Conservation (phyloP, 2,888 invertebrate genomes). For the Eurois occulta region DNA sequence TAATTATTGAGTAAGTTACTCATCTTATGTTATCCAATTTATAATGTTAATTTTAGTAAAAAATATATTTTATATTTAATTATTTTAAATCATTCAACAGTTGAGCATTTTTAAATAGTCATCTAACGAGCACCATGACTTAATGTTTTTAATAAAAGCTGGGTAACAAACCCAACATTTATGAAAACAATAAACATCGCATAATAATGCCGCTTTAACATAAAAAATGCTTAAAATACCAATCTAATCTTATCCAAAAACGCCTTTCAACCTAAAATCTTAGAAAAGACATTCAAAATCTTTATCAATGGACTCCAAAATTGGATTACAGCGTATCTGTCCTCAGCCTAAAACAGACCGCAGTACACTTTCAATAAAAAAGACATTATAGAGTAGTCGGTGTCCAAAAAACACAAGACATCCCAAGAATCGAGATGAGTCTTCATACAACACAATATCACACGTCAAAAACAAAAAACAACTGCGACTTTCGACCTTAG, state of each 20-base stretch:
- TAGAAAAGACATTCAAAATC: conserved; percentile 51
- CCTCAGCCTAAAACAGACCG: conserved; percentile 68
- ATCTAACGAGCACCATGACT: no score
- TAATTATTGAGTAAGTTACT: neutral
- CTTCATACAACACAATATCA: conserved; percentile 61
- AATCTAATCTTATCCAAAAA: conserved; percentile 34
- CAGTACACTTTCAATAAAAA: conserved; percentile 81
- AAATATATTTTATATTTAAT: no score
- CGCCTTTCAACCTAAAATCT: conserved; percentile 37
- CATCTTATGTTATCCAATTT: neutral
- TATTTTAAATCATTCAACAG: neutral
- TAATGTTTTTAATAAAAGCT: neutral
- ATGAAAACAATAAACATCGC: neutral
- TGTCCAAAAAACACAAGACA: conserved; percentile 77
- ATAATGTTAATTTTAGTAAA: neutral
- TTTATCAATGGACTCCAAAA: conserved; percentile 66
- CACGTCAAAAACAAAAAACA: conserved; percentile 7
- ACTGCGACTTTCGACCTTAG: conserved; percentile 67
- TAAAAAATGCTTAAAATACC: neutral
- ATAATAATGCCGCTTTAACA: neutral
- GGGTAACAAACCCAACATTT: neutral
- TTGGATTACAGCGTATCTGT: conserved; percentile 66
- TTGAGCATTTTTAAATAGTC: neutral
- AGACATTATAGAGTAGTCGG: conserved; percentile 84
- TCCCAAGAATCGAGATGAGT: conserved; percentile 72